These are phyloP conservation scores for Phenacoccus solenopsis DNA, from an alignment of 1,140 invertebrate species.

Conservation along the genomic window DNA sequence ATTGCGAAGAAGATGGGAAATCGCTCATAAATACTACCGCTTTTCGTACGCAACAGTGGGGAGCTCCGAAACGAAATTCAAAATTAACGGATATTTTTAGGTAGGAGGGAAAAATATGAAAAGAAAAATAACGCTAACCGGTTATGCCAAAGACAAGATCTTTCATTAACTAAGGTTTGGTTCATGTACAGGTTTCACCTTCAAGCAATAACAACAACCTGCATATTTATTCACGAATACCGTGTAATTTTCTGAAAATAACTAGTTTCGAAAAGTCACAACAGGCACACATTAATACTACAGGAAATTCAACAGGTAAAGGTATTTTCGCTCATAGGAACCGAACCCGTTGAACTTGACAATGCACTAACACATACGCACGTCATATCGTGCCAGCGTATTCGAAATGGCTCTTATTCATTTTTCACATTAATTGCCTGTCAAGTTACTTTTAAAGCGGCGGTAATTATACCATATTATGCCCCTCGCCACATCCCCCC, in stretches of 20 bases:
- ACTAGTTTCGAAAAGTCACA: slow-evolving; percentile 15
- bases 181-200: slow-evolving; percentile 13
- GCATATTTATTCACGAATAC: slow-evolving; percentile 12
- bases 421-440: slow-evolving; percentile 18
- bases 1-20: no score
- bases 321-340: slow-evolving; percentile 14
- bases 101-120: slow-evolving; percentile 4
- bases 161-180: background rate
- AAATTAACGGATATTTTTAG: slow-evolving; percentile 1
- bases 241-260: slow-evolving; percentile 15
- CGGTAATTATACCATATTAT: slow-evolving; percentile 4
- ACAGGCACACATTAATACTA: slow-evolving; percentile 4
- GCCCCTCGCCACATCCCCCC: background rate
- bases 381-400: background rate
- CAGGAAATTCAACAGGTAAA: slow-evolving; percentile 13
- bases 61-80: background rate
- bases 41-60: no score
- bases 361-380: background rate
- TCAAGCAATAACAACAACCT: slow-evolving; percentile 8
- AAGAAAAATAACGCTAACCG: background rate
- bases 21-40: no score
- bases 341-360: slow-evolving; percentile 11
- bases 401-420: slow-evolving; percentile 10
- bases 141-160: slow-evolving; percentile 5
- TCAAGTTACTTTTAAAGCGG: slow-evolving; percentile 2